A percentile compares a stretch with the other conserved stretches of the same genome.
Conservation (phyloP, 2,797 vertebrate genomes). For the Characodon lateralis region DNA sequence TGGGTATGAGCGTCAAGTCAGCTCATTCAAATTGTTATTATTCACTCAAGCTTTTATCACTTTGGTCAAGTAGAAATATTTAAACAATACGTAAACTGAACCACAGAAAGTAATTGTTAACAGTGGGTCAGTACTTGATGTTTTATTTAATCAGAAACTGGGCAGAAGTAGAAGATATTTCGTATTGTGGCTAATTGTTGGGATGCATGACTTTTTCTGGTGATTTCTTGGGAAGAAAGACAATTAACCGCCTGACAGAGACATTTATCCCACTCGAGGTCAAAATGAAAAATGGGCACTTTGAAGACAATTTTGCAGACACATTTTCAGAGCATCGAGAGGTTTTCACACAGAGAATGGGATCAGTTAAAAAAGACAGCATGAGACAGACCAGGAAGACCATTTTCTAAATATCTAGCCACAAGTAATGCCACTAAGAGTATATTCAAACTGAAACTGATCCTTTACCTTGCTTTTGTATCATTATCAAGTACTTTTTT, state of each 20-base stretch:
- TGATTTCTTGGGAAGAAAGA: background rate
- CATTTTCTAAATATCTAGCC: background rate
- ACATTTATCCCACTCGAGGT: background rate
- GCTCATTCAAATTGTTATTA: background rate
- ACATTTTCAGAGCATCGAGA: background rate
- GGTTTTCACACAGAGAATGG: background rate
- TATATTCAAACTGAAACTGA: background rate
- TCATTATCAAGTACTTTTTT: background rate
- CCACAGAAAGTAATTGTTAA: background rate
- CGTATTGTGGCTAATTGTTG: background rate
- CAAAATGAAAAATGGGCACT: background rate
- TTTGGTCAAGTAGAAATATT: background rate
- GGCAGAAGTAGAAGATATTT: background rate
- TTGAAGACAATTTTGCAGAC: background rate
- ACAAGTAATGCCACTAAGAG: background rate
- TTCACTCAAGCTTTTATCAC: conserved; percentile 3
- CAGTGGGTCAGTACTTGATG: background rate
- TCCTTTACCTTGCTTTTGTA: background rate
- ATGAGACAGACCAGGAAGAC: background rate
- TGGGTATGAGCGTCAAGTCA: conserved; percentile 9
- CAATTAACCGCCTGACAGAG: background rate
- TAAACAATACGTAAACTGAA: background rate
- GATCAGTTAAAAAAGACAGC: background rate
- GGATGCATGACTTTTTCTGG: background rate
- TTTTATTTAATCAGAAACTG: background rate